Conservation (phyloP, 2,797 vertebrate genomes). For the Pseudomugil tenellus region DNA sequence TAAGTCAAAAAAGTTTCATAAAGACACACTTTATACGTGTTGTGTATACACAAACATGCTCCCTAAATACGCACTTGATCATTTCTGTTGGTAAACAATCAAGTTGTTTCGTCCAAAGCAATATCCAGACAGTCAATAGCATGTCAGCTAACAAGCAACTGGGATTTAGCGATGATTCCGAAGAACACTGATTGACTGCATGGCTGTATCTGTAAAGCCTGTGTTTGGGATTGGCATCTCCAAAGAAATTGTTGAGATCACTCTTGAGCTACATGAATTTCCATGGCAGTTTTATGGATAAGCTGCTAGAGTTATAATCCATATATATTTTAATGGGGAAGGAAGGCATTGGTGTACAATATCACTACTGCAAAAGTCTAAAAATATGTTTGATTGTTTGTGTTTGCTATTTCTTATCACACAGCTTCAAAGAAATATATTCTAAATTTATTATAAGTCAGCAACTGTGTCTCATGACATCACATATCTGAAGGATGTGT, state of each 20-base stretch:
- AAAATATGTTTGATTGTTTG: neutral
- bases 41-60: neutral
- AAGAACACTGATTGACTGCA: slow-evolving; percentile 10
- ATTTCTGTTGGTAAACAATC: slow-evolving; percentile 14
- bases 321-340: neutral
- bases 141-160: slow-evolving; percentile 27
- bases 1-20: too few species aligned
- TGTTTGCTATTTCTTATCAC: neutral
- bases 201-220: slow-evolving; percentile 11
- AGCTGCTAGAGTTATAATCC: neutral
- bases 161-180: slow-evolving; percentile 10
- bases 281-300: neutral
- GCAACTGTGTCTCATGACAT: slow-evolving; percentile 1
- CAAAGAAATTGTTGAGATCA: neutral
- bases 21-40: too few species aligned
- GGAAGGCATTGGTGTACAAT: neutral
- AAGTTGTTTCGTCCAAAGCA: neutral
- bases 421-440: slow-evolving; percentile 4
- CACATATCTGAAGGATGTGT: slow-evolving; percentile 22
- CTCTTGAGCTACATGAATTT: neutral
- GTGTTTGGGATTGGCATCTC: slow-evolving; percentile 3
- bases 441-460: slow-evolving; percentile 1
- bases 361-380: neutral
- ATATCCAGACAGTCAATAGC: slow-evolving; percentile 5
- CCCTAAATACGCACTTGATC: slow-evolving; percentile 1